A percentile compares a stretch with the other conserved stretches of the same genome.
Conservation (phyloP, 2,797 vertebrate species). For the Lophius americanus region DNA sequence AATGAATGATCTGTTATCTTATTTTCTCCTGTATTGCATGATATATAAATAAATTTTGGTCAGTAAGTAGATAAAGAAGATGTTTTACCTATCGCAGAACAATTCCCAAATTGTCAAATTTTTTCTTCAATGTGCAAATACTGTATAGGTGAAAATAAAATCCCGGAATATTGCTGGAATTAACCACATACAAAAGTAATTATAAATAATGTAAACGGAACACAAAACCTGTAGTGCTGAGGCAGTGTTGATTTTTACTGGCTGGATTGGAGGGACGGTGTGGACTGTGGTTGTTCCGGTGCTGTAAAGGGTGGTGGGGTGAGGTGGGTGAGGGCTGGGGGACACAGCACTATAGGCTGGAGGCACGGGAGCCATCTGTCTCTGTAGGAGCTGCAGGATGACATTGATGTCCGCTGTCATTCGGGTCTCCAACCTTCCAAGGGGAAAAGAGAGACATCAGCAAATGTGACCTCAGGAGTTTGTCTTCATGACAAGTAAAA, state of each 20-base stretch:
- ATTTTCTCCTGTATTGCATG: too few species aligned
- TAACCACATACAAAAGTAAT: not conserved
- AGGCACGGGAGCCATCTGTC: slow-evolving; percentile 88
- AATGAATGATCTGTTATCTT: too few species aligned
- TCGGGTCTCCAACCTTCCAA: slow-evolving; percentile 90
- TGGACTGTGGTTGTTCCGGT: slow-evolving; percentile 73
- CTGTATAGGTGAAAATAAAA: too few species aligned
- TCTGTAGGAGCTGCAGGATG: slow-evolving; percentile 95
- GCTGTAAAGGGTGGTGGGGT: slow-evolving; percentile 59
- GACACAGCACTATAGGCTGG: slow-evolving; percentile 89
- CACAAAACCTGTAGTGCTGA: slow-evolving; percentile 65
- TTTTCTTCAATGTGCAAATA: not conserved
- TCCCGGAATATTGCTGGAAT: not conserved
- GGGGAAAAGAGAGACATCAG: not conserved
- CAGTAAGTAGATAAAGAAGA: too few species aligned
- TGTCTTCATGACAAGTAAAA: not conserved
- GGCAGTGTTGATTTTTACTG: slow-evolving; percentile 67
- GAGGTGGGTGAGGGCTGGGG: slow-evolving; percentile 68
- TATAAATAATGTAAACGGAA: not conserved
- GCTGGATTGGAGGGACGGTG: slow-evolving; percentile 57
- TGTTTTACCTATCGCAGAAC: too few species aligned
- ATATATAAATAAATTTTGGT: too few species aligned
- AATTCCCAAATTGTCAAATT: not conserved
- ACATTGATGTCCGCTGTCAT: slow-evolving; percentile 93
- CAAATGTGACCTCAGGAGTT: not conserved